These are phyloP conservation scores for Muraenolepis orangiensis DNA, from an alignment of 2,797 vertebrate species.

Conservation along the genomic window DNA sequence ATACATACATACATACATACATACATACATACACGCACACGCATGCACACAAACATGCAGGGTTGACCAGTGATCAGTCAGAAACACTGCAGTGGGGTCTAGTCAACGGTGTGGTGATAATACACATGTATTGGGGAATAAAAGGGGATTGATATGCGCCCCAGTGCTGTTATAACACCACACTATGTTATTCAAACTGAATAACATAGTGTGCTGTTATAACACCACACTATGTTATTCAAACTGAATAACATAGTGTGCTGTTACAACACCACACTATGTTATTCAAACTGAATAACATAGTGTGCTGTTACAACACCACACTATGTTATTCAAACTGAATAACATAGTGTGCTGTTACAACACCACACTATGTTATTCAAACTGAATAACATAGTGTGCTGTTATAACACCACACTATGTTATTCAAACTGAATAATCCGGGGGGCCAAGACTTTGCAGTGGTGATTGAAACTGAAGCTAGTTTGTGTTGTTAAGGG, in stretches of 20 bases:
- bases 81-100: background rate
- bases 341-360: too few relatives aligned
- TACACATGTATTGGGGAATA: too few relatives aligned
- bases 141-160: background rate
- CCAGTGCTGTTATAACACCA: background rate
- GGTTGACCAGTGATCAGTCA: background rate
- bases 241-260: too few relatives aligned
- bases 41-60: background rate
- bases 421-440: background rate
- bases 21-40: slow-evolving; percentile 1
- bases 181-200: background rate
- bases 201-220: background rate
- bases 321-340: background rate
- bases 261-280: background rate
- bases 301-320: background rate
- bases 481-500: too few relatives aligned
- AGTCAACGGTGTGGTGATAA: background rate
- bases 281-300: too few relatives aligned
- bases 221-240: background rate
- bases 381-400: too few relatives aligned
- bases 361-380: background rate
- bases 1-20: slow-evolving; percentile 23
- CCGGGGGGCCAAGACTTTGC: background rate
- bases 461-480: background rate
- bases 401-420: background rate